Evolutionary conservation across 2,797 vertebrate genomes (phyloP).

Genomic region (Phataginus tricuspis): DNA sequence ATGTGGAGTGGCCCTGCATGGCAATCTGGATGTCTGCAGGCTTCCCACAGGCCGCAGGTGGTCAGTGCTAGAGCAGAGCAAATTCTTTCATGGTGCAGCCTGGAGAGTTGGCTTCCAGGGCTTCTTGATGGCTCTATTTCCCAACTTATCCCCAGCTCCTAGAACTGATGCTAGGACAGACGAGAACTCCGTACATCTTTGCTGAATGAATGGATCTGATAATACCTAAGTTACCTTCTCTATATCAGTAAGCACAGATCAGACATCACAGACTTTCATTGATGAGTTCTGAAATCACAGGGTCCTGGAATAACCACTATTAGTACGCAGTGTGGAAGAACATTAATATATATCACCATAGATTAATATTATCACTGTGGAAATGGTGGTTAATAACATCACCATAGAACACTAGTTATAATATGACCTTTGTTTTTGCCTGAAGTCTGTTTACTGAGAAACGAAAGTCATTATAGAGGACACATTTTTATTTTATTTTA

Average conservation of each 20-base stretch:
- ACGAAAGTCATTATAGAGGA: not conserved
- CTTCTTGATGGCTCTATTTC: not conserved
- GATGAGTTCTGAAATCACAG: not conserved
- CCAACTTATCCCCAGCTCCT: not conserved
- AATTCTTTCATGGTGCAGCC: not conserved
- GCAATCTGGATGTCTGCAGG: not conserved
- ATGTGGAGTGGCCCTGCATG: not conserved
- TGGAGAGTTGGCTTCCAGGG: not conserved
- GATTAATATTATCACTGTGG: too few relatives aligned
- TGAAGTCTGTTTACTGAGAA: not conserved
- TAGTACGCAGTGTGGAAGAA: not conserved
- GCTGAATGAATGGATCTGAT: not conserved
- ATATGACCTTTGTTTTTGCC: not conserved
- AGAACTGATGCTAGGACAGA: not conserved
- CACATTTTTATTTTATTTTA: not conserved
- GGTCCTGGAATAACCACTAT: not conserved
- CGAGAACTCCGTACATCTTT: not conserved
- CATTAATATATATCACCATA: not conserved
- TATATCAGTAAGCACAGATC: not conserved
- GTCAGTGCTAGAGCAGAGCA: not conserved
- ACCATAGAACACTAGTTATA: not conserved
- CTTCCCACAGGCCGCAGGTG: not conserved
- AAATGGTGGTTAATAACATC: too few relatives aligned
- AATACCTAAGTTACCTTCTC: not conserved
- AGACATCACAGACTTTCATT: not conserved